A percentile compares a stretch with the other conserved stretches of the same genome.
phyloP scores from a whole-genome alignment of 2,888 invertebrate species.

The Microdon myrmicae region DNA sequence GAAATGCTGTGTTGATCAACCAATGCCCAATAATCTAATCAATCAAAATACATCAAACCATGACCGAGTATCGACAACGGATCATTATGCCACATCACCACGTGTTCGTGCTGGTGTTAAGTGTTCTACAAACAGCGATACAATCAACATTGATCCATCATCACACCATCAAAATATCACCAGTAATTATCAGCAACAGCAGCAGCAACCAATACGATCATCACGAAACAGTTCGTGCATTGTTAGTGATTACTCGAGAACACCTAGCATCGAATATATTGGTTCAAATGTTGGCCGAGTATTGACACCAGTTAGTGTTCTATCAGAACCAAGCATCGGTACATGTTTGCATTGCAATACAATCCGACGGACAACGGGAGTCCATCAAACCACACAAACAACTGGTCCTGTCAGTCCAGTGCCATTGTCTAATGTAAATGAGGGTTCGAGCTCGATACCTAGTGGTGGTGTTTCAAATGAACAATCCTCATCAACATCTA shows the following conservation, averaged over 20 bases:
- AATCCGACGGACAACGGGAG: constrained; percentile 65
- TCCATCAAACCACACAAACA: constrained; percentile 67
- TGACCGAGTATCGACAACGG: constrained; percentile 47
- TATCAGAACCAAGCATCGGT: constrained; percentile 54
- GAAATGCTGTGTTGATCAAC: constrained; percentile 61
- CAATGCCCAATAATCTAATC: constrained; percentile 26
- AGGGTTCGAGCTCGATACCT: constrained; percentile 20
- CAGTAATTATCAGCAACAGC: constrained; percentile 30
- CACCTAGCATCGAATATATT: constrained; percentile 57
- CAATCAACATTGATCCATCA: constrained; percentile 36
- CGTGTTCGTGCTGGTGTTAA: constrained; percentile 53
- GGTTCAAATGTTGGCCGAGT: constrained; percentile 54
- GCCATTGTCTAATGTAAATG: constrained; percentile 57
- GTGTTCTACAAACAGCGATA: constrained; percentile 21
- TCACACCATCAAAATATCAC: constrained; percentile 26
- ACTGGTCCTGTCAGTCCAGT: constrained; percentile 67
- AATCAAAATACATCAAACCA: constrained; percentile 38
- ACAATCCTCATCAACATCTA: constrained; percentile 44
- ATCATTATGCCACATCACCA: constrained; percentile 59
- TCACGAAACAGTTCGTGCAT: constrained; percentile 35
- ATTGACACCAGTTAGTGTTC: constrained; percentile 55
- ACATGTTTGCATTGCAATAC: constrained; percentile 66
- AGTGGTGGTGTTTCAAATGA: constrained; percentile 35
- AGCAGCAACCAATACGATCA: constrained; percentile 9
- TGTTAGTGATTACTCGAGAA: constrained; percentile 54